These are phyloP conservation scores for Malurus melanocephalus DNA, from an alignment of 2,113 vertebrate species.

Conservation along the genomic window DNA sequence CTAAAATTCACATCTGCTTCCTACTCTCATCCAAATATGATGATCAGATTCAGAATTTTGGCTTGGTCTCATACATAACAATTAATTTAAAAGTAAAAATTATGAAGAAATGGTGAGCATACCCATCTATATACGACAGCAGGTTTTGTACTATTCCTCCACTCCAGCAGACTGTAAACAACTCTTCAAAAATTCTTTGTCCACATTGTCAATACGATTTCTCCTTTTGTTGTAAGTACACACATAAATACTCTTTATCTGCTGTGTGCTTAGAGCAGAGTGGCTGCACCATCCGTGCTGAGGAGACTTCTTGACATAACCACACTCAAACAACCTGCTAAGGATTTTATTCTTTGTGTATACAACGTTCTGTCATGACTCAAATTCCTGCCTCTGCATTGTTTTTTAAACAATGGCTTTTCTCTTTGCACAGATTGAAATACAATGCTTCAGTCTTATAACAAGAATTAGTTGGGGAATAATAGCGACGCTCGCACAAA, in stretches of 20 bases:
- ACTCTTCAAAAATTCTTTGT: background rate
- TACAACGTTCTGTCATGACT: background rate
- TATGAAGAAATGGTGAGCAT: background rate
- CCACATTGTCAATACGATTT: background rate
- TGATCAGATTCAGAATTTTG: background rate
- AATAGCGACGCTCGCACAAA: background rate
- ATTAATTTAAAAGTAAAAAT: background rate
- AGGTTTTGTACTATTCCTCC: background rate
- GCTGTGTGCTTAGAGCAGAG: background rate
- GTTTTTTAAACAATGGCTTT: conserved; percentile 8
- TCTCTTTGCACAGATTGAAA: background rate
- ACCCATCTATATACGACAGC: background rate
- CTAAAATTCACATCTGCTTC: conserved; percentile 31
- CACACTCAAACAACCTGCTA: background rate
- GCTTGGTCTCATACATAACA: background rate
- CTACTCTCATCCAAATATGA: background rate
- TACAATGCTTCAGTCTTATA: background rate
- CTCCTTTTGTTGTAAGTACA: background rate
- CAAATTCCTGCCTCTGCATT: background rate
- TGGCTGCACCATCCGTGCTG: background rate
- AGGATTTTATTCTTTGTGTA: background rate
- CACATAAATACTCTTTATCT: background rate
- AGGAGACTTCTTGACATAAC: background rate
- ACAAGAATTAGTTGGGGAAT: conserved; percentile 2
- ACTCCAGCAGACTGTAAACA: background rate